Base-by-base conservation (phyloP, 2,888 invertebrate species). In the Dasysyrphus tricinctus region DNA sequence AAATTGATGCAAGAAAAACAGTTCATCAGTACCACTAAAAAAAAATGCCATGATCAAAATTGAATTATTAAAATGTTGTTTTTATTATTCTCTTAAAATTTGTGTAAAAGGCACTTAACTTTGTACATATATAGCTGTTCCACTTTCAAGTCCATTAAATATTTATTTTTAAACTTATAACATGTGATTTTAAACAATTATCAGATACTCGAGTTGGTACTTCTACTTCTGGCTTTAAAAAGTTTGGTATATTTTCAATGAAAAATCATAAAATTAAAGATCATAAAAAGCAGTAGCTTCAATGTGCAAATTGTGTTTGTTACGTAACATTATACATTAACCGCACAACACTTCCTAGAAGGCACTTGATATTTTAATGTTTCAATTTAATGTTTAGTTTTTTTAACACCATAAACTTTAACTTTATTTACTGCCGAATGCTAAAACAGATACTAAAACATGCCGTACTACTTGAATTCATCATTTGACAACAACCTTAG, bases 311-410 rank as follows among this genome's bases (percentile, higher is more conserved):
- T 67, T 72, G 32, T 14, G 3, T 16, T 11, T 29, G 24, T 47
- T n/a, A n/a, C 11, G 1, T 16, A 6, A 54, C 11, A 1, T 54
- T 9, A 2, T n/a, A 59, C 16, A 24, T 24, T 39, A 14, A 5
- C 12, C 24, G 24, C 24, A 24, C 39, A 42, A 14, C 24, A n/a
- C n/a, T 47, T 65, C 44, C 44, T 16, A 32, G 57, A 11, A 34
- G 5, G 24, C 51, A 67, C 79, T 75, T 32, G 9, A n/a, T 39
- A 34, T 42, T 67, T 65, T 61, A 78, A 82, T 51, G 57, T 39
- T 51, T 76, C 73, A 84, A 80, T 84, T 24, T 73, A 73, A 76
- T 72, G 57, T 77, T 76, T 11, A 16, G n/a, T 42, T 14, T 61
- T 61, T 75, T 80, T 75, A 84, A 80, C 59, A 29, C 63, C 47